Percentiles rank a stretch among this genome's conserved stretches.
phyloP scores from a whole-genome alignment of 2,888 invertebrate species.

The Caenorhabditis zanzibari region DNA sequence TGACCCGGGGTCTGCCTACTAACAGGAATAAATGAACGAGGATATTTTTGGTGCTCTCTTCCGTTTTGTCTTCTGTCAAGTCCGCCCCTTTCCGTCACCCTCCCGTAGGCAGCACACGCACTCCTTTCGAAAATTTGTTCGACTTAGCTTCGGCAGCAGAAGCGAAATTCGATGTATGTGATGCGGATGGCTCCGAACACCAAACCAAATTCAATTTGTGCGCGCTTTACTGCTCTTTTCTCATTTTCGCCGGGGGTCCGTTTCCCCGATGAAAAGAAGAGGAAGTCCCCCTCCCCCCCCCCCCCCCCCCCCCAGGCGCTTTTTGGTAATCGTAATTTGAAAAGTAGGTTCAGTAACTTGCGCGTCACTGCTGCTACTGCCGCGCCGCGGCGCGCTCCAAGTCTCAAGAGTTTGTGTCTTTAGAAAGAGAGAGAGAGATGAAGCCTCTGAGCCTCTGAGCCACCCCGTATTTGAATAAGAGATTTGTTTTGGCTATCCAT shows the following conservation, averaged over 20 bases:
- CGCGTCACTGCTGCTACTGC: not conserved
- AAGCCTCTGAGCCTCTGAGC: constrained; percentile 25
- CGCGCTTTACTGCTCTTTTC: constrained; percentile 60
- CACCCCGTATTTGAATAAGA: constrained; percentile 60
- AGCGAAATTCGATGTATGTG: constrained; percentile 52
- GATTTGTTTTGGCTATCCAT: constrained; percentile 54
- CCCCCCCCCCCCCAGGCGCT: constrained; percentile 22
- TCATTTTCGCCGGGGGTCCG: constrained; percentile 38
- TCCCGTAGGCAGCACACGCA: constrained; percentile 19
- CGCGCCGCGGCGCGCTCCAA: not conserved
- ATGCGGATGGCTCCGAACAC: constrained; percentile 64
- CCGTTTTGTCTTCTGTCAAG: constrained; percentile 28
- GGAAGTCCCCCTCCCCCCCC: not conserved
- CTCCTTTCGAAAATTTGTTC: constrained; percentile 39
- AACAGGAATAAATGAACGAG: constrained; percentile 5
- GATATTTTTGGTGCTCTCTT: not conserved
- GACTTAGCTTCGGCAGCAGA: constrained; percentile 13
- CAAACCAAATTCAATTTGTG: constrained; percentile 61
- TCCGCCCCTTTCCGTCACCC: constrained; percentile 61
- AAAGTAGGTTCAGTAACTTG: constrained; percentile 45
- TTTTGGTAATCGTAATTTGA: constrained; percentile 45
- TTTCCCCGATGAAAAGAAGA: constrained; percentile 15
- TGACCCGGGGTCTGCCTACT: too few relatives aligned
- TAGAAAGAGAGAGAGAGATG: constrained; percentile 2
- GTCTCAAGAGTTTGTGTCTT: constrained; percentile 37